These are phyloP conservation scores for Phytoseiulus persimilis DNA, from an alignment of 2,888 invertebrate genomes.

Conservation along the genomic window DNA sequence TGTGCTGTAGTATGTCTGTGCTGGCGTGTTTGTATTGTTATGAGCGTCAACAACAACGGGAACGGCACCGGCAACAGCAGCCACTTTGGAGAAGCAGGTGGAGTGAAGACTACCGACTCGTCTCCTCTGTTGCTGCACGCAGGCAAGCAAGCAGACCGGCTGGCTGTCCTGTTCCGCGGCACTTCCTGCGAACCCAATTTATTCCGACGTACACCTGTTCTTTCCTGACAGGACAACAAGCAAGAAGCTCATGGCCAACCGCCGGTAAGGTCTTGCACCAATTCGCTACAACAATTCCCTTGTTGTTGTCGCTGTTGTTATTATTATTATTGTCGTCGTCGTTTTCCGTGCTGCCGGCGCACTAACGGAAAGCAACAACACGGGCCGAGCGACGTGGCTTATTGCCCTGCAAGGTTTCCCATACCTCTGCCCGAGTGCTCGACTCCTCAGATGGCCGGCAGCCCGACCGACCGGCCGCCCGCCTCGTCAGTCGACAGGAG, in stretches of 20 bases:
- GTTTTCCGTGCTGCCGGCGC: background rate
- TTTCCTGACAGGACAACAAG: background rate
- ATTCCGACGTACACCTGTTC: slow-evolving; percentile 30
- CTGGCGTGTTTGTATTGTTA: background rate
- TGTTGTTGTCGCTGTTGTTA: slow-evolving; percentile 11
- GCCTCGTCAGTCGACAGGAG: too few species aligned
- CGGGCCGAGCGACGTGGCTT: slow-evolving; percentile 14
- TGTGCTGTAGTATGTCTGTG: background rate
- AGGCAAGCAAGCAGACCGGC: background rate
- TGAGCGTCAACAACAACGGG: background rate
- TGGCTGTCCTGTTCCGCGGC: background rate
- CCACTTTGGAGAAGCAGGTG: background rate
- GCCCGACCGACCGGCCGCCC: background rate
- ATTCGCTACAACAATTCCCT: background rate
- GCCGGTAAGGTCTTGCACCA: background rate
- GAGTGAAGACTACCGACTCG: background rate
- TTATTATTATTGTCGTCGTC: background rate
- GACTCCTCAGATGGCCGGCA: background rate
- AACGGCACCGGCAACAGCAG: background rate
- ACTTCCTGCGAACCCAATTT: slow-evolving; percentile 32
- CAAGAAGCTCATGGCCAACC: background rate
- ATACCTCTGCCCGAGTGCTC: background rate
- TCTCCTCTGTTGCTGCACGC: background rate
- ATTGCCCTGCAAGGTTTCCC: background rate
- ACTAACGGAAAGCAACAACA: background rate